These are phyloP conservation scores for Drosophila miranda DNA, from an alignment of 1,140 invertebrate genomes.

Conservation along the genomic window DNA sequence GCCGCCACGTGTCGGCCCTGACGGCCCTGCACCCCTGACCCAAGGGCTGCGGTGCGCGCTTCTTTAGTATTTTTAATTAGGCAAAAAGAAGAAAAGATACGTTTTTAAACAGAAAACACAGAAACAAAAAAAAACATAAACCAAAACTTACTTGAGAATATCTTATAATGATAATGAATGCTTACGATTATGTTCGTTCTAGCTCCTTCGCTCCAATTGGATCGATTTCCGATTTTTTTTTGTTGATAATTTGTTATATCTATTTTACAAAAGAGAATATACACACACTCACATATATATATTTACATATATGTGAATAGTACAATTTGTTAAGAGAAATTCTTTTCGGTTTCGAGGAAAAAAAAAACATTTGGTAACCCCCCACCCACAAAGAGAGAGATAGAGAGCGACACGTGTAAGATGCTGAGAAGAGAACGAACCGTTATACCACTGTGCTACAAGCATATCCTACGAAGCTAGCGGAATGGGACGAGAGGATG, in stretches of 20 bases:
- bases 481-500: slow-evolving; percentile 19
- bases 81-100: slow-evolving; percentile 25
- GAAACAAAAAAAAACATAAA: slow-evolving; percentile 3
- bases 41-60: slow-evolving; percentile 4
- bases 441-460: slow-evolving; percentile 73
- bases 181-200: slow-evolving; percentile 31
- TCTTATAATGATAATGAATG: slow-evolving; percentile 32
- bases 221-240: slow-evolving; percentile 49
- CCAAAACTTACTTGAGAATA: slow-evolving; percentile 1
- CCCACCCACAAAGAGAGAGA: neutral
- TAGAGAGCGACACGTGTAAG: neutral
- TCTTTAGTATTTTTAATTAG: slow-evolving; percentile 51
- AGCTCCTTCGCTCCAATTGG: slow-evolving; percentile 47
- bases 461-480: slow-evolving; percentile 62
- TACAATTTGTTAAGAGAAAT: slow-evolving; percentile 49
- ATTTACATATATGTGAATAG: slow-evolving; percentile 33
- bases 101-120: slow-evolving; percentile 20
- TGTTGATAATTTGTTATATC: slow-evolving; percentile 45
- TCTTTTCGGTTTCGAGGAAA: slow-evolving; percentile 29
- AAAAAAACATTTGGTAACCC: slow-evolving; percentile 10
- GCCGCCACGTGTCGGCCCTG: slow-evolving; percentile 9
- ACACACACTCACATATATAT: slow-evolving; percentile 21
- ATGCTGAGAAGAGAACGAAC: slow-evolving; percentile 33
- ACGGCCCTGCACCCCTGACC: no score
- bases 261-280: slow-evolving; percentile 41